Evolutionary conservation across 2,888 invertebrate genomes (phyloP).

Genomic region (Lamellibrachia satsuma): DNA sequence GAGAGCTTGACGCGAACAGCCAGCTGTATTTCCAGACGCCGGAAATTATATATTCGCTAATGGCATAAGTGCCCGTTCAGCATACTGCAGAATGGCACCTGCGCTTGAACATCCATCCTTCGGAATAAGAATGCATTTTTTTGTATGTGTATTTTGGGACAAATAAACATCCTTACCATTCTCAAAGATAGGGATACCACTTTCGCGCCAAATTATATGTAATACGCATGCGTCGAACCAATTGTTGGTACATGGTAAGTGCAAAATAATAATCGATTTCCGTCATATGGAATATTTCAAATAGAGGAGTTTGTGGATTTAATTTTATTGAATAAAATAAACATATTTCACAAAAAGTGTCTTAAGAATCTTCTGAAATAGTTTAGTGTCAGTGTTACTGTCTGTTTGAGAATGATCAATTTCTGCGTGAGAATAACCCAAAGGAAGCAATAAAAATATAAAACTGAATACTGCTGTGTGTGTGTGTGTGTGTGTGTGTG

Average conservation of each 20-base stretch:
- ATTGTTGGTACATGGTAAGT: constrained; percentile 10
- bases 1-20: neutral
- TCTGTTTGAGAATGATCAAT: no score
- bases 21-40: neutral
- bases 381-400: no score
- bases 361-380: no score
- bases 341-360: no score
- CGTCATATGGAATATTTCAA: neutral
- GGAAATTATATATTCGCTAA: neutral
- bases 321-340: no score
- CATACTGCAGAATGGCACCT: neutral
- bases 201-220: neutral
- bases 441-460: no score
- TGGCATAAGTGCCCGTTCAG: neutral
- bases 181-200: neutral
- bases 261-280: neutral
- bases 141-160: neutral
- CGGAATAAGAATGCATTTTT: neutral
- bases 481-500: no score
- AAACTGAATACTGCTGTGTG: no score
- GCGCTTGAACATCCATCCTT: neutral
- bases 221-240: neutral
- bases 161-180: neutral
- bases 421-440: no score
- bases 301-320: neutral